A percentile compares a stretch with the other conserved stretches of the same genome.
Evolutionary conservation across 2,113 vertebrate genomes (phyloP).

Genomic region (Mus musculus): DNA sequence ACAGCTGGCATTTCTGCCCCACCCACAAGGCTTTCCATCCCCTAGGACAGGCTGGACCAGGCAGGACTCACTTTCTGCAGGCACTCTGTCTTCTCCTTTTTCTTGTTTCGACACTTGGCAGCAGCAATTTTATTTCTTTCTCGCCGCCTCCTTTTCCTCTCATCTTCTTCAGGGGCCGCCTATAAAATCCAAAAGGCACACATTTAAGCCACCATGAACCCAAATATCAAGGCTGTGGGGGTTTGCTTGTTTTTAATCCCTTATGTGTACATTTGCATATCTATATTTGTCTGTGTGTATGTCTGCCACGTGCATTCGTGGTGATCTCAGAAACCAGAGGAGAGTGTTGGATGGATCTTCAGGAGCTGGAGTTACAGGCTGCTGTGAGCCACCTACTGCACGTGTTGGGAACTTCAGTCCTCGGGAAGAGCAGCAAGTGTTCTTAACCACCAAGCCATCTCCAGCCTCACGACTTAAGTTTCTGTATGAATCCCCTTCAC

Average conservation of each 20-base stretch:
- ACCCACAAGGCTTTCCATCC: neutral
- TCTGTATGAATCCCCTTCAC: neutral
- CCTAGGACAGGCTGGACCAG: neutral
- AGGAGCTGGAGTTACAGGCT: too few relatives aligned
- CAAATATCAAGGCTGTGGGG: neutral
- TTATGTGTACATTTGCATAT: neutral
- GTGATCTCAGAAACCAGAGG: neutral
- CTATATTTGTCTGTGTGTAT: neutral
- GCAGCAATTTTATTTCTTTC: conserved; percentile 99
- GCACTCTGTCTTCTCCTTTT: conserved; percentile 97
- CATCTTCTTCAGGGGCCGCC: conserved; percentile 90
- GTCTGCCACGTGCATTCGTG: neutral
- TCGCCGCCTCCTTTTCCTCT: conserved; percentile 94
- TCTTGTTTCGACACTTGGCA: conserved; percentile 98
- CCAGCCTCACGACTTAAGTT: neutral
- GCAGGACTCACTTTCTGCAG: conserved; percentile 93
- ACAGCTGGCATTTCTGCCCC: neutral
- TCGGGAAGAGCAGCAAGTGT: neutral
- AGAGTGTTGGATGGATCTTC: neutral
- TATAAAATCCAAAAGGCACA: conserved; percentile 75
- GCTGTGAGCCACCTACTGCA: neutral
- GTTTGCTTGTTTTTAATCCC: neutral
- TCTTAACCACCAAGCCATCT: neutral
- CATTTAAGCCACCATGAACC: neutral
- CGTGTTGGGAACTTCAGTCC: neutral